Evolutionary conservation across 2,797 vertebrate species (phyloP), one percentile per base, ranked within the genome.

Genomic region (Octomys mimax): DNA sequence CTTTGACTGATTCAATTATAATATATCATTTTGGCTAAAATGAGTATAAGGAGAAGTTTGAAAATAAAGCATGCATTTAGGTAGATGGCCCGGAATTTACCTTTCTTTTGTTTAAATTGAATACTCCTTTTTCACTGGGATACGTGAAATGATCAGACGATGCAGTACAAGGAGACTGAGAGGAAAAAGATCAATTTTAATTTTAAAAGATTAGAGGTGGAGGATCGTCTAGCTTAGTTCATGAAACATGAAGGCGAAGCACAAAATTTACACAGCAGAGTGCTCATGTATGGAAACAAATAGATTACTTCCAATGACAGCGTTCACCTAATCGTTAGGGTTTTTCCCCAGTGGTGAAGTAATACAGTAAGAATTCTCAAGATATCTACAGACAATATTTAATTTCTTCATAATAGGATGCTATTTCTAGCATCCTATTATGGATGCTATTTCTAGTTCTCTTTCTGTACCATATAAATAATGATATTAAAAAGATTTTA

Each of bases 181-280:
- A 83, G 49, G 19, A 12, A 73, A 66, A 96, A 83, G 54, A 59
- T 95, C 49, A 13, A 26, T 95, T 93, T 96, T 68, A 94, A 93
- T 95, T 95, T 79, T 94, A 59, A 81, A 92, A 87, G 75, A 91
- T 73, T 83, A 49, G 18, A 87, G 6, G 18, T 61, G 0, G 1
- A 87, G 2, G 49, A 28, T 80, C 19, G 2, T 75, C 70, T 78
- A 33, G 52, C 73, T 87, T 66, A 88, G 87, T 22, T n/a, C 39
- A 85, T 21, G 22, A 78, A 78, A 8, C 33, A 24, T 59, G 36
- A 94, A 95, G 49, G 5, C 59, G 54, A 82, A 90, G 14, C 33
- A 70, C 18, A 85, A 13, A 70, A 7, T 0, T 16, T 81, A 62
- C 90, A 42, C 4, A 66, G 10, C 28, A 54, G 11, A 84, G 3